Conservation (phyloP, 1,140 invertebrate genomes). For the Lethrus apterus region DNA sequence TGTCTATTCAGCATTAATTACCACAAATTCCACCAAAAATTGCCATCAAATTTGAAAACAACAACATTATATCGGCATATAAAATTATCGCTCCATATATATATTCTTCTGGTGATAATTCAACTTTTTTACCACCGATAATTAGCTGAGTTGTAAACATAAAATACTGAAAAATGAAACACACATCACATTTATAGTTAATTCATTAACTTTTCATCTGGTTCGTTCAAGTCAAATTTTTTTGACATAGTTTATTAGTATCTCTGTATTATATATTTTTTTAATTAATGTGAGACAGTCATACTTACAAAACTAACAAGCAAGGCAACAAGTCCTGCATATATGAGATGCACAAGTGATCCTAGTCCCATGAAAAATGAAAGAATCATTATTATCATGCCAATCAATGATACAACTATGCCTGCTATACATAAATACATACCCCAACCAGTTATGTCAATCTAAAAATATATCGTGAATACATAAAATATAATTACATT, state of each 20-base stretch:
- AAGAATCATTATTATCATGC: neutral
- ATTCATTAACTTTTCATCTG: too few relatives aligned
- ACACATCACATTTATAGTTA: too few relatives aligned
- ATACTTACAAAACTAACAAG: constrained; percentile 1
- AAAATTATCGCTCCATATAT: constrained; percentile 1
- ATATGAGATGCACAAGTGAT: neutral
- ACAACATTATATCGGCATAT: constrained; percentile 6
- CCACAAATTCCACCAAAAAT: neutral
- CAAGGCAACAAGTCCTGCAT: constrained; percentile 2
- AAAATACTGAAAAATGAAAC: constrained; percentile 7
- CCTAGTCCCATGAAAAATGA: neutral
- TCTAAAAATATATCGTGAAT: neutral
- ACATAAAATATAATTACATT: neutral
- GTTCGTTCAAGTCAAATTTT: too few relatives aligned
- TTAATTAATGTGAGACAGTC: too few relatives aligned
- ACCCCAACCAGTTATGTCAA: constrained; percentile 10
- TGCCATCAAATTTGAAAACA: constrained; percentile 4
- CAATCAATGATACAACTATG: constrained; percentile 3
- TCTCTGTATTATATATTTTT: too few relatives aligned
- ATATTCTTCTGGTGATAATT: constrained; percentile 10
- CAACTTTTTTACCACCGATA: constrained; percentile 6
- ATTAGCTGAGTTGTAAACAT: constrained; percentile 11
- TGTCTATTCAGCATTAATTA: too few relatives aligned
- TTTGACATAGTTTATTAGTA: too few relatives aligned
- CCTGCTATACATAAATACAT: constrained; percentile 12